A percentile compares a stretch with the other conserved stretches of the same genome.
Evolutionary conservation across 1,140 invertebrate species (phyloP).

Genomic region (Melitaea cinxia): DNA sequence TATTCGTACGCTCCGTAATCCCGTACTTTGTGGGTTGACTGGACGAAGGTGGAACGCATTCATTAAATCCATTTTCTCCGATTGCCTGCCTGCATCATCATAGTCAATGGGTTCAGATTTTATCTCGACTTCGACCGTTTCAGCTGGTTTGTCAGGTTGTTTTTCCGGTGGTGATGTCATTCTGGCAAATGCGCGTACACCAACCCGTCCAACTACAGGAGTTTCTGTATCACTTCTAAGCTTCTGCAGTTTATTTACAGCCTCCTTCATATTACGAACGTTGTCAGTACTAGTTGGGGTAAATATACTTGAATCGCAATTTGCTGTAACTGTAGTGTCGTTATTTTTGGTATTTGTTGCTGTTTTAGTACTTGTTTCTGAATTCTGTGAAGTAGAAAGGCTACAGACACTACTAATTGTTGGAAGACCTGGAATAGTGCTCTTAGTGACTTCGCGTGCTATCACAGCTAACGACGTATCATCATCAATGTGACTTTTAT

Average conservation of each 20-base stretch:
- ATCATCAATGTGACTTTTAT: constrained; percentile 51
- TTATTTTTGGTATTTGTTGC: constrained; percentile 36
- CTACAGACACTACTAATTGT: constrained; percentile 65
- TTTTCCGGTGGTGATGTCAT: constrained; percentile 58
- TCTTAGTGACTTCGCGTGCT: constrained; percentile 41
- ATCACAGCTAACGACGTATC: constrained; percentile 57
- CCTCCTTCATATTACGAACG: constrained; percentile 58
- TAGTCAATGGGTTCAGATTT: constrained; percentile 73
- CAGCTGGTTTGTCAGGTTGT: constrained; percentile 30
- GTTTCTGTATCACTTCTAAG: constrained; percentile 46
- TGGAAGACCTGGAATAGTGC: constrained; percentile 45
- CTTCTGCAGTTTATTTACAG: constrained; percentile 53
- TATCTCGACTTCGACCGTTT: constrained; percentile 63
- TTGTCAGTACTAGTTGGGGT: constrained; percentile 61
- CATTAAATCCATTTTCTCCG: constrained; percentile 71
- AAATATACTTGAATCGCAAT: constrained; percentile 54
- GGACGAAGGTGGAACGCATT: constrained; percentile 65
- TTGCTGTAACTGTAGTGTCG: constrained; percentile 48
- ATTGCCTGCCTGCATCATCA: constrained; percentile 61
- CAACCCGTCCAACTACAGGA: constrained; percentile 56
- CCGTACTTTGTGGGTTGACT: constrained; percentile 49
- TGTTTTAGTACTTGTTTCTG: constrained; percentile 28
- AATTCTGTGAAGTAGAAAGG: constrained; percentile 46
- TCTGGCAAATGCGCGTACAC: constrained; percentile 68
- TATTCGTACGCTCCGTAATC: constrained; percentile 63